Base-by-base conservation (phyloP, 2,797 vertebrate species). In the Triplophysa bombifrons region DNA sequence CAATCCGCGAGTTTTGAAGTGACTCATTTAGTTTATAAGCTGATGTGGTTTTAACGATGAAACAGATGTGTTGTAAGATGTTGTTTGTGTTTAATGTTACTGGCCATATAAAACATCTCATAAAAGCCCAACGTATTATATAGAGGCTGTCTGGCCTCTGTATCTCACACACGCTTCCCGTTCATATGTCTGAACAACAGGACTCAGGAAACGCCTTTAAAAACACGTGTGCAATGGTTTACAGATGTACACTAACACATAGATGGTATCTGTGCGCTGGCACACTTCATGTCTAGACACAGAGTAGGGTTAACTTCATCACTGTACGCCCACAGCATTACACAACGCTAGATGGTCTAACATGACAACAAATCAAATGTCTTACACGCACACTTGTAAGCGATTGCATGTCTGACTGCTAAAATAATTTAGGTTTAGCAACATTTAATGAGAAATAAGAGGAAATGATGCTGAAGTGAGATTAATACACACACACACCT, bases 401-500 rank as follows among this genome's bases (percentile, higher is more conserved):
- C 6, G 34, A 34, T 34, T 34, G 1, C 34, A 34, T 34, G 34
- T 34, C 4, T 38, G 34, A 8, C 34, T 7, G 34, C 4, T 30
- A 30, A 30, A 41, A 0, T 19, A 51, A 16, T 51, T 51, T 14
- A 51, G 16, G 17, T 5, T 51, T 17, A 51, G 17, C 19, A 53
- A 58, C 20, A 58, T 58, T 11, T 55, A 2, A 9, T 22, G 10
- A 58, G 12, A 27, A 25, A 30, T 30, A 17, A 61, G 14, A 58
- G 4, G 30, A 30, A 30, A 30, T 14, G 25, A 61, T 27, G 56
- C 12, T 58, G 11, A 8, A 58, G 20, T 14, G 6, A 3, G 34
- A 77, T 50, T 51, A 51, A 17, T 69, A 68, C 16, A 74, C 60
- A 61, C 50, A 61, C 92, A 87, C 91, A 98, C 98, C 97, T 99